Percentiles rank a stretch among this genome's conserved stretches.
Conservation (phyloP, 2,888 invertebrate species). For the Eustalomyia histrio region DNA sequence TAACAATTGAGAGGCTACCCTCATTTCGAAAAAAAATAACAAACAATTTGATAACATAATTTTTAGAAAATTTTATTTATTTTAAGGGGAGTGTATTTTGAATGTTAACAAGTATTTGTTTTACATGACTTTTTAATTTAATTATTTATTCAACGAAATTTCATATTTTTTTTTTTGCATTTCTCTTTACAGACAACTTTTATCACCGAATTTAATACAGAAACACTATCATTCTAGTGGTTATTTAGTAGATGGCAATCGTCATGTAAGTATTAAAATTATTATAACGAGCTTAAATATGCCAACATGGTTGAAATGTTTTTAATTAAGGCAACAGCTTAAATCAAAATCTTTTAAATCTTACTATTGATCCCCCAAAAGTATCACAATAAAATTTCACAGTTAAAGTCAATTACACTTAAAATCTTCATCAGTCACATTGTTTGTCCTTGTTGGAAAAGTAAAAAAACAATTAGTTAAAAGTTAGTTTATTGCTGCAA, state of each 20-base stretch:
- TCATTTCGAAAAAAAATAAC: neutral
- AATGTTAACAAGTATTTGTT: neutral
- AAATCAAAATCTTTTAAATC: too few relatives aligned
- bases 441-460: too few relatives aligned
- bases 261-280: slow-evolving; percentile 77
- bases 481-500: too few relatives aligned
- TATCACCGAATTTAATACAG: slow-evolving; percentile 95
- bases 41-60: slow-evolving; percentile 45
- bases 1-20: neutral
- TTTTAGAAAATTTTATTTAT: slow-evolving; percentile 16
- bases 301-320: too few relatives aligned
- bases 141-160: neutral
- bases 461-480: too few relatives aligned
- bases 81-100: neutral
- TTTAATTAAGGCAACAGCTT: too few relatives aligned
- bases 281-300: too few relatives aligned
- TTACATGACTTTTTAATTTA: neutral
- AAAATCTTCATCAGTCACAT: too few relatives aligned
- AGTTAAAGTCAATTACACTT: too few relatives aligned
- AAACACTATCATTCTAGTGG: slow-evolving; percentile 93
- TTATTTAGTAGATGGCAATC: slow-evolving; percentile 82
- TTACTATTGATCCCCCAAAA: too few relatives aligned
- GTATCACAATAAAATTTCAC: too few relatives aligned
- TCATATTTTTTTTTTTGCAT: slow-evolving; percentile 5
- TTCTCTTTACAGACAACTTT: slow-evolving; percentile 86